Percentiles rank a stretch among this genome's conserved stretches.
phyloP scores from a whole-genome alignment of 2,888 invertebrate genomes.

The Eutolmus rufibarbis region DNA sequence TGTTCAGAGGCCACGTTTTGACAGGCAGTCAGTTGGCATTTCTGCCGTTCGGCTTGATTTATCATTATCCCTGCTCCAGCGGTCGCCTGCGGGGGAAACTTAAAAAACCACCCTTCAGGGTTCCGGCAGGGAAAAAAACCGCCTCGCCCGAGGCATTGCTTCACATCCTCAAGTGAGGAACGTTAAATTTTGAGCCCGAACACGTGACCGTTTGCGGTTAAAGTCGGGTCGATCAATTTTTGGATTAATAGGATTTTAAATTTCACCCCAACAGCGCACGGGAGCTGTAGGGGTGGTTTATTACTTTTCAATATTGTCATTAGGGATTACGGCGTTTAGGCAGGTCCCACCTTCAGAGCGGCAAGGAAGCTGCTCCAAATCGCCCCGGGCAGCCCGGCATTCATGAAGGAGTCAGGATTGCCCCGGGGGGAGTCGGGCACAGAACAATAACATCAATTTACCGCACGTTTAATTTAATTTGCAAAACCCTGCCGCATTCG shows the following conservation, averaged over 20 bases:
- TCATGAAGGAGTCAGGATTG: constrained; percentile 55
- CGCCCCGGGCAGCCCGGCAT: constrained; percentile 56
- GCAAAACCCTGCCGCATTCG: not conserved
- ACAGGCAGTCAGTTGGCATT: constrained; percentile 40
- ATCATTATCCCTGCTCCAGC: constrained; percentile 51
- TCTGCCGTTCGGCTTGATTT: constrained; percentile 50
- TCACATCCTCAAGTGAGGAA: constrained; percentile 44
- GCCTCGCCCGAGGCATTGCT: constrained; percentile 25
- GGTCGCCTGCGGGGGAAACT: constrained; percentile 49
- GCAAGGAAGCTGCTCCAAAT: not conserved
- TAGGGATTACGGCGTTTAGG: constrained; percentile 55
- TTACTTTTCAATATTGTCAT: constrained; percentile 64
- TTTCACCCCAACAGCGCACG: not conserved
- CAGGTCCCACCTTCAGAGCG: constrained; percentile 32
- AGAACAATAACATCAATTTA: constrained; percentile 48
- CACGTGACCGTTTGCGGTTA: constrained; percentile 52
- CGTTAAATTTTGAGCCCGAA: constrained; percentile 48
- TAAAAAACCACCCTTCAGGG: constrained; percentile 41
- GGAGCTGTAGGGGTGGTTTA: constrained; percentile 51
- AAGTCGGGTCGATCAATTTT: constrained; percentile 47
- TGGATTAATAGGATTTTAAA: constrained; percentile 52
- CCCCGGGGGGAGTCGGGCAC: constrained; percentile 35
- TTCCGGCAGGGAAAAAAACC: not conserved
- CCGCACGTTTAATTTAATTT: constrained; percentile 47
- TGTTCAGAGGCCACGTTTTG: constrained; percentile 1